Percentiles rank a stretch among this genome's conserved stretches.
Evolutionary conservation across 2,113 vertebrate genomes (phyloP).

Genomic region (Leucosticte australis): DNA sequence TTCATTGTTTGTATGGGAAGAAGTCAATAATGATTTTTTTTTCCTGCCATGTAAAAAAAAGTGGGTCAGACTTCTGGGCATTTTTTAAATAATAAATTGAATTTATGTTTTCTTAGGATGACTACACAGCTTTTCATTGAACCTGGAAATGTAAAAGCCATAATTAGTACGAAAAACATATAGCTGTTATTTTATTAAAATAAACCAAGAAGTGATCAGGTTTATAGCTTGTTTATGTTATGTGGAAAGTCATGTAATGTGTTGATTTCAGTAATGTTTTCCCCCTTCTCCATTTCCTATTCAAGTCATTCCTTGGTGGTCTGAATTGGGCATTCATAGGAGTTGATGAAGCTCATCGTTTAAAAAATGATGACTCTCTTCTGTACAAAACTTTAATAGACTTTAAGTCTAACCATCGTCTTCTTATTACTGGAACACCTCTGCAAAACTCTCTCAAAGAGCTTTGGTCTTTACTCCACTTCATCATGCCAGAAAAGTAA

Average conservation of each 20-base stretch:
- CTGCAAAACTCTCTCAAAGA: slow-evolving; percentile 98
- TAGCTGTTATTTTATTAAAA: background rate
- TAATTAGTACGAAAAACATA: background rate
- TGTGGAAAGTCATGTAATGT: background rate
- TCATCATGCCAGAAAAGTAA: slow-evolving; percentile 99
- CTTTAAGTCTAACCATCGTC: slow-evolving; percentile 95
- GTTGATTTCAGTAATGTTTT: background rate
- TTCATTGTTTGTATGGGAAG: background rate
- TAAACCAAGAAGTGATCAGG: background rate
- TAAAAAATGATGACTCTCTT: slow-evolving; percentile 98
- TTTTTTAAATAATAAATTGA: background rate
- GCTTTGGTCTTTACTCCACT: slow-evolving; percentile 96
- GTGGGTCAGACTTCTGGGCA: background rate
- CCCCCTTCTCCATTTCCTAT: background rate
- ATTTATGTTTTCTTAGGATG: background rate
- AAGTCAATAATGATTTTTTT: background rate
- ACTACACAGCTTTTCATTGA: background rate
- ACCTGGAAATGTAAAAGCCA: background rate
- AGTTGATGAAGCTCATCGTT: slow-evolving; percentile 96
- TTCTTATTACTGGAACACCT: slow-evolving; percentile 97
- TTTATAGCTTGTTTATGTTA: background rate
- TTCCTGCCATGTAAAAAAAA: background rate
- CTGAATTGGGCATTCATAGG: slow-evolving; percentile 96
- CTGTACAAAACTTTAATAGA: slow-evolving; percentile 98
- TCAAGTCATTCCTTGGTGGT: slow-evolving; percentile 91